Percentiles rank a stretch among this genome's conserved stretches.
These are phyloP conservation scores for Hipposideros armiger DNA, from an alignment of 2,113 vertebrate species.

Conservation along the genomic window DNA sequence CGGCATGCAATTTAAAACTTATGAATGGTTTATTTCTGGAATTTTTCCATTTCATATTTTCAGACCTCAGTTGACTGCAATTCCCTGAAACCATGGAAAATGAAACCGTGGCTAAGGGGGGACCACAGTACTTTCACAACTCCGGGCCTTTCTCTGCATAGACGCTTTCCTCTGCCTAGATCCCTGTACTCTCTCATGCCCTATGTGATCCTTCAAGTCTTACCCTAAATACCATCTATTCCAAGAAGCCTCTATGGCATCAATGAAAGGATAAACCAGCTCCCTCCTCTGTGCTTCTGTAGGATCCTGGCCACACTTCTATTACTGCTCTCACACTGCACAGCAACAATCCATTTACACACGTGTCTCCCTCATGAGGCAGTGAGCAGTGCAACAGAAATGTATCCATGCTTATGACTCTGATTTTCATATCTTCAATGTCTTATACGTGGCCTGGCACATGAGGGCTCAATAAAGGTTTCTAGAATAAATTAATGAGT, in stretches of 20 bases:
- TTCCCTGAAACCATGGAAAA: not conserved
- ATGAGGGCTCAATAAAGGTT: not conserved
- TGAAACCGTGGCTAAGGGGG: not conserved
- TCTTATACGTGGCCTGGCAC: not conserved
- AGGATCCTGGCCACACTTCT: not conserved
- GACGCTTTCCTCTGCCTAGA: not conserved
- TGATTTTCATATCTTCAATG: not conserved
- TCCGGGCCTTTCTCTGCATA: not conserved
- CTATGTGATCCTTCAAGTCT: not conserved
- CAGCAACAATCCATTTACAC: fast-evolving
- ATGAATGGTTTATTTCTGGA: not conserved
- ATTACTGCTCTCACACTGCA: fast-evolving
- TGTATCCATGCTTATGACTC: not conserved
- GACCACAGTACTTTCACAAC: not conserved
- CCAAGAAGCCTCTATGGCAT: not conserved
- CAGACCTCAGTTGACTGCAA: not conserved
- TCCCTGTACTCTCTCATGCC: not conserved
- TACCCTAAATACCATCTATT: not conserved
- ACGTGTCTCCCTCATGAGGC: fast-evolving
- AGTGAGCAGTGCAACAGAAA: not conserved
- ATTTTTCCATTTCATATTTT: not conserved
- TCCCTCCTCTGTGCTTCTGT: not conserved
- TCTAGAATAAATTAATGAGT: not conserved
- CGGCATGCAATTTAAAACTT: not conserved
- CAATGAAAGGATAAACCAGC: fast-evolving